Evolutionary conservation across 2,113 vertebrate genomes (phyloP).

Genomic region (Tetraodon nigroviridis): DNA sequence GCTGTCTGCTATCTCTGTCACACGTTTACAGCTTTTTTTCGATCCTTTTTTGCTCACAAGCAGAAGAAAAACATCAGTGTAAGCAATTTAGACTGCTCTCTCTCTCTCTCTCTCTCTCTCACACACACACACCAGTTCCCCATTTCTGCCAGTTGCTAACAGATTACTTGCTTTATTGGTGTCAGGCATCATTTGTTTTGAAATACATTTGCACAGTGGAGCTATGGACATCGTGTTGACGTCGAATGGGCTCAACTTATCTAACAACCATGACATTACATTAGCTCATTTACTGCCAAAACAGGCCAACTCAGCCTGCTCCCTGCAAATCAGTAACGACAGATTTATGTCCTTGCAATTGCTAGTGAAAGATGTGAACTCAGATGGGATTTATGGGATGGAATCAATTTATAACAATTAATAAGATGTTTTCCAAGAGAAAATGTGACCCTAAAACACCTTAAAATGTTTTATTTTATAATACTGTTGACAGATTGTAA

Average conservation of each 20-base stretch:
- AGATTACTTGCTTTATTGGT: conserved; percentile 61
- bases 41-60: conserved; percentile 5
- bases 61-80: conserved; percentile 53
- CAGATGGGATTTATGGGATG: neutral
- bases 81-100: conserved; percentile 64
- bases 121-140: conserved; percentile 22
- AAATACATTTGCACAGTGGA: conserved; percentile 67
- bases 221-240: conserved; percentile 42
- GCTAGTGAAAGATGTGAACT: conserved; percentile 42
- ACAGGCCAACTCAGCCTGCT: conserved; percentile 36
- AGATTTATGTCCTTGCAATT: conserved; percentile 41
- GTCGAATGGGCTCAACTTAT: conserved; percentile 65
- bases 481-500: too few relatives aligned
- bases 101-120: conserved; percentile 54
- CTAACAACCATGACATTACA: conserved; percentile 66
- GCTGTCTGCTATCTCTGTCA: conserved; percentile 33
- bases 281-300: conserved; percentile 67
- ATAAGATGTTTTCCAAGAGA: neutral
- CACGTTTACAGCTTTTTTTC: conserved; percentile 31
- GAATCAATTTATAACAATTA: too few relatives aligned
- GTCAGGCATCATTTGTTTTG: conserved; percentile 58
- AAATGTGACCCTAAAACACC: too few relatives aligned
- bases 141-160: conserved; percentile 51
- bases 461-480: too few relatives aligned
- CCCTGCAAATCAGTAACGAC: conserved; percentile 46